Base-by-base conservation (phyloP, 1,140 invertebrate species). In the Pogonomyrmex californicus region DNA sequence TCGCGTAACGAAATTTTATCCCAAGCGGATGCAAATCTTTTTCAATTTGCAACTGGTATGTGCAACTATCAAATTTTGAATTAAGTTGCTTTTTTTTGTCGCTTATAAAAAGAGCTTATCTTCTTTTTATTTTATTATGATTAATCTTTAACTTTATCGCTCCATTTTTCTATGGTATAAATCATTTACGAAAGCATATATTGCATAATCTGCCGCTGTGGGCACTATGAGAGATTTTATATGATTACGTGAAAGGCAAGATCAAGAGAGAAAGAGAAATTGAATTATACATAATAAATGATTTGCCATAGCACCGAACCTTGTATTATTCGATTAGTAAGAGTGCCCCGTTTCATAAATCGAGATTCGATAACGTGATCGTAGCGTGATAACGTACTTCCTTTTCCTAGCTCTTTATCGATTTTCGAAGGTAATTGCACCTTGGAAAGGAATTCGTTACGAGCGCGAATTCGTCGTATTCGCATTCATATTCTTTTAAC, bases 121-220 rank as follows among this genome's bases (percentile, higher is more conserved):
- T 47, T 5, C 4, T 71, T 12, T 10, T 3, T 36, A 10, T 12
- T 12, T 75, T 62, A 60, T 75, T 41, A 12, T 3, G 38, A 70
- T 44, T 58, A 7, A 83, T 71, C 65, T 81, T 44, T 56, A 68
- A 81, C 6, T 58, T 58, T 1, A 38, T 60, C 47, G 10, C 30
- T 73, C 12, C 1, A 36, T 17, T 83, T 73, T 83, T 60, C 17
- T n/a, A 44, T 4, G 2, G 6, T 5, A 12, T 14, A 49, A 23
- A 82, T 30, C 77, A n/a, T 79, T 79, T 79, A 38, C 41, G 33
- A 75, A 75, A 83, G 68, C 73, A 60, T 54, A 83, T 60, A 38
- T 73, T 82, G 41, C 41, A 68, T 83, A 82, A 82, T 23, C 23
- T 23, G 3, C 3, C 10, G 7, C n/a, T 38, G 17, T 17, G 23